Conservation (phyloP, 1,140 invertebrate species). For the Hylaeus volcanicus region DNA sequence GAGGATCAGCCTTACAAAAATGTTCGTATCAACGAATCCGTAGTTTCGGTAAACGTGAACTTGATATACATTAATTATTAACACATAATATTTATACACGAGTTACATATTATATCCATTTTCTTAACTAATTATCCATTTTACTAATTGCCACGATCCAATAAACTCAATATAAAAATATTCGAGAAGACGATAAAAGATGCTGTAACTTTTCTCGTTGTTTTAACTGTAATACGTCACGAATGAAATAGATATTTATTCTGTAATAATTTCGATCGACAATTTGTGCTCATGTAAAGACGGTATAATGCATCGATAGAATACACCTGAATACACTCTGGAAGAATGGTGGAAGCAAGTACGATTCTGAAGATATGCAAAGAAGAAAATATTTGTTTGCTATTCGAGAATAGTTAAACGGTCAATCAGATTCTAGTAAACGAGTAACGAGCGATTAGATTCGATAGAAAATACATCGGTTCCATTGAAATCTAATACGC, state of each 20-base stretch:
- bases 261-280: neutral
- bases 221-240: neutral
- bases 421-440: conserved; percentile 10
- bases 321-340: conserved; percentile 18
- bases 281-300: conserved; percentile 18
- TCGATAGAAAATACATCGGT: conserved; percentile 17
- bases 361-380: conserved; percentile 23
- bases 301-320: conserved; percentile 12
- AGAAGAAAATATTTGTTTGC: conserved; percentile 23
- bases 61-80: neutral
- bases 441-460: neutral
- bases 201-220: neutral
- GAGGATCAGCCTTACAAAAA: conserved; percentile 7
- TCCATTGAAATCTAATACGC: conserved; percentile 34
- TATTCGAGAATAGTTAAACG: conserved; percentile 19
- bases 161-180: neutral
- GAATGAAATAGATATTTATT: neutral
- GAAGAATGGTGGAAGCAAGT: conserved; percentile 38
- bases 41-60: neutral
- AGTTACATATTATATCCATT: neutral
- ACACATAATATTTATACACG: neutral
- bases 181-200: neutral
- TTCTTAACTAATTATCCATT: neutral
- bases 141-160: neutral
- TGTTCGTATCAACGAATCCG: too few relatives aligned